Conservation (phyloP, 1,140 invertebrate species). For the Chelonus insularis region DNA sequence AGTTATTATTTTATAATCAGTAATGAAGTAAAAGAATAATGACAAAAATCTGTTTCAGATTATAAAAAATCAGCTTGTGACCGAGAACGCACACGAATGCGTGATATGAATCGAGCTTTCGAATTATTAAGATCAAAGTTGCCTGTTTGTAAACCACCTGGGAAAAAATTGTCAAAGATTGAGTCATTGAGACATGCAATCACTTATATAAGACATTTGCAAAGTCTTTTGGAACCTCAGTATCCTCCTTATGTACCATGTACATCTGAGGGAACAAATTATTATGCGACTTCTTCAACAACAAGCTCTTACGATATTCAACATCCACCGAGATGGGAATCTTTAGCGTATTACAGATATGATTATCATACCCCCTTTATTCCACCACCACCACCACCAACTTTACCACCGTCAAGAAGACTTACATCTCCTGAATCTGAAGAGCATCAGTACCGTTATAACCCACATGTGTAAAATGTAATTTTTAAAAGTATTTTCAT, state of each 20-base stretch:
- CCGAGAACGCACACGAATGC: slow-evolving; percentile 81
- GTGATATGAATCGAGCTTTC: slow-evolving; percentile 87
- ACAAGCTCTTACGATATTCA: slow-evolving; percentile 44
- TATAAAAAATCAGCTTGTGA: slow-evolving; percentile 86
- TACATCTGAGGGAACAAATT: neutral
- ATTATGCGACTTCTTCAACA: slow-evolving; percentile 1
- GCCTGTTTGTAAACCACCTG: slow-evolving; percentile 78
- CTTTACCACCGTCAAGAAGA: slow-evolving; percentile 38
- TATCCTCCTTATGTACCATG: slow-evolving; percentile 41
- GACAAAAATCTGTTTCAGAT: slow-evolving; percentile 60
- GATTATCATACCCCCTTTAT: slow-evolving; percentile 52
- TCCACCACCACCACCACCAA: slow-evolving; percentile 36
- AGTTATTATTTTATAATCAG: neutral
- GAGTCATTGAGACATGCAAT: slow-evolving; percentile 82
- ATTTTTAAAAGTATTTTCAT: neutral
- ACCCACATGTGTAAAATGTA: slow-evolving; percentile 32
- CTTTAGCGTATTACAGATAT: slow-evolving; percentile 54
- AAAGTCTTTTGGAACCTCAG: slow-evolving; percentile 64
- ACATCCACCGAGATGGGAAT: slow-evolving; percentile 52
- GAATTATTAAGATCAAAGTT: slow-evolving; percentile 76
- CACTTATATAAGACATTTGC: slow-evolving; percentile 77
- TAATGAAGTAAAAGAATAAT: neutral
- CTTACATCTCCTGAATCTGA: slow-evolving; percentile 35
- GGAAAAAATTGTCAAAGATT: slow-evolving; percentile 88
- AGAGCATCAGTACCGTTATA: slow-evolving; percentile 43